A percentile compares a stretch with the other conserved stretches of the same genome.
Conservation (phyloP, 2,113 vertebrate genomes). For the Scomber scombrus region DNA sequence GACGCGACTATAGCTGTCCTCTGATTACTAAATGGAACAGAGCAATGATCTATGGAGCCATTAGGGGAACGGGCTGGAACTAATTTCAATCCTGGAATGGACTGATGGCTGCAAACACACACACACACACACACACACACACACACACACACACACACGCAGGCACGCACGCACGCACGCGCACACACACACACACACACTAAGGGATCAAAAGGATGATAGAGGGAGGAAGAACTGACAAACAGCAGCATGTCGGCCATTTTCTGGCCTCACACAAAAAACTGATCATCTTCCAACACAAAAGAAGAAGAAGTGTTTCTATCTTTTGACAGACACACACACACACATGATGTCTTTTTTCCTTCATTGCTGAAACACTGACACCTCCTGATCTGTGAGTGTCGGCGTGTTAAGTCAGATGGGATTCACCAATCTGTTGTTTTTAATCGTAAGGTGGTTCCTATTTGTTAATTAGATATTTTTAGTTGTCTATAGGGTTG, state of each 20-base stretch:
- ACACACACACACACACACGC: conserved; percentile 26
- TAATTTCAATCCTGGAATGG: conserved; percentile 83
- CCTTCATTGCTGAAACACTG: not conserved
- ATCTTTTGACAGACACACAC: not conserved
- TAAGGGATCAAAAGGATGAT: conserved; percentile 55
- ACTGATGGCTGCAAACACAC: conserved; percentile 31
- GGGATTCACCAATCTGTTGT: not conserved
- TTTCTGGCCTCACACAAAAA: conserved; percentile 52
- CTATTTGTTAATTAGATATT: too few relatives aligned
- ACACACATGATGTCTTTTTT: not conserved
- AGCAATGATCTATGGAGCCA: conserved; percentile 84
- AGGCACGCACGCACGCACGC: not conserved
- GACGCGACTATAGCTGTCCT: conserved; percentile 79
- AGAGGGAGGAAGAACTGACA: conserved; percentile 39
- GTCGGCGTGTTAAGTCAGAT: not conserved
- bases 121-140: conserved; percentile 30
- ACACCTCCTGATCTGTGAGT: not conserved
- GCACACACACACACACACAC: not conserved
- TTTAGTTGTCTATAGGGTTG: too few relatives aligned
- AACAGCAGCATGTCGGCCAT: conserved; percentile 70
- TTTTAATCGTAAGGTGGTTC: too few relatives aligned
- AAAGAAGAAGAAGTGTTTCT: not conserved
- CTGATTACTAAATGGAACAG: conserved; percentile 85
- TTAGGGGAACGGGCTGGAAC: conserved; percentile 83
- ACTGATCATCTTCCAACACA: conserved; percentile 28